A percentile compares a stretch with the other conserved stretches of the same genome.
Conservation (phyloP, 2,888 invertebrate species). For the Dilophus febrilis region DNA sequence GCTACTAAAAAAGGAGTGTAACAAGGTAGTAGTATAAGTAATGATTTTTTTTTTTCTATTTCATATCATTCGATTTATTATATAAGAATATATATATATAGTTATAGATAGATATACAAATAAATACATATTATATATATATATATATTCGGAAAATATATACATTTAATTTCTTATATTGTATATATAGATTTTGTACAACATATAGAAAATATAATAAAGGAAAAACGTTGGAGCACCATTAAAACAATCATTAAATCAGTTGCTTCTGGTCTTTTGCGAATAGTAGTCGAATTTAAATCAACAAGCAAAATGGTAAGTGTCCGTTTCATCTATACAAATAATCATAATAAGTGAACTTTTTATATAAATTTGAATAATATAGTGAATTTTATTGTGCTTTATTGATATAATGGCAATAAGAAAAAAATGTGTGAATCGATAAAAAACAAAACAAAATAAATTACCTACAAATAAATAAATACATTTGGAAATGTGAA, state of each 20-base stretch:
- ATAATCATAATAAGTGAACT: too few species aligned
- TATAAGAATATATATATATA: too few species aligned
- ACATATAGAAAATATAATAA: background rate
- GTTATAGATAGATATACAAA: too few species aligned
- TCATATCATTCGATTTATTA: too few species aligned
- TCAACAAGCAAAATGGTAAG: slow-evolving; percentile 29
- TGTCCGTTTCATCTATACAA: too few species aligned
- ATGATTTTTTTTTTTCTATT: too few species aligned
- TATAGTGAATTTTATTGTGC: background rate
- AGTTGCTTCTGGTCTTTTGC: slow-evolving; percentile 32
- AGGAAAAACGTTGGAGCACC: background rate
- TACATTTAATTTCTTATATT: too few species aligned
- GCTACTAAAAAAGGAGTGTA: slow-evolving; percentile 15
- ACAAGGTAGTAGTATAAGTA: background rate
- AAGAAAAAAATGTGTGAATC: slow-evolving; percentile 11
- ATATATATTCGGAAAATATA: too few species aligned
- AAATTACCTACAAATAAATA: background rate
- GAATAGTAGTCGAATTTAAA: slow-evolving; percentile 20
- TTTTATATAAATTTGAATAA: too few species aligned
- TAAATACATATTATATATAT: background rate
- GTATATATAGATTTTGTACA: too few species aligned
- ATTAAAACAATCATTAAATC: slow-evolving; percentile 16
- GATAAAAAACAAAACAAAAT: slow-evolving; percentile 2
- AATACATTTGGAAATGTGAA: too few species aligned
- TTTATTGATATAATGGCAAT: slow-evolving; percentile 7